Percentiles rank a stretch among this genome's conserved stretches.
These are phyloP conservation scores for Diplodus puntazzo DNA, from an alignment of 2,797 vertebrate species.

Conservation along the genomic window DNA sequence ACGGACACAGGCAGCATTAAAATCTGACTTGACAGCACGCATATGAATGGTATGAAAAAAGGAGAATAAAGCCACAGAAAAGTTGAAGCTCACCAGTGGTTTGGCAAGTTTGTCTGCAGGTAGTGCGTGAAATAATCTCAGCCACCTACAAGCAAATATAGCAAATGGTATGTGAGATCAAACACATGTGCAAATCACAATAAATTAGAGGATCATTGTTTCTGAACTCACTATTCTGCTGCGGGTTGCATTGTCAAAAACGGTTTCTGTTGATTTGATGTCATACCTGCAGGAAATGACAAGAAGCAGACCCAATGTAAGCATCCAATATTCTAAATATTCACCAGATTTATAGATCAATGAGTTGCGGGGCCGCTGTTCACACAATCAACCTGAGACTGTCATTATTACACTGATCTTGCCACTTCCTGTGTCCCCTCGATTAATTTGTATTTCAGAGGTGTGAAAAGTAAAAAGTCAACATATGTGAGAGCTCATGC, in stretches of 20 bases:
- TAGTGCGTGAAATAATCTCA: slow-evolving; percentile 80
- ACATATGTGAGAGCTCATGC: background rate
- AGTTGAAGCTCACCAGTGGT: slow-evolving; percentile 74
- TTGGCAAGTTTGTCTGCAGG: slow-evolving; percentile 80
- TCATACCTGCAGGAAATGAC: slow-evolving; percentile 88
- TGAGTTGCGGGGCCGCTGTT: background rate
- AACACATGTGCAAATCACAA: background rate
- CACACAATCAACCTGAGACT: background rate
- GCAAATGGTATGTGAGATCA: background rate
- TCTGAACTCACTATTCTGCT: slow-evolving; percentile 94
- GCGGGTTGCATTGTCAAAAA: slow-evolving; percentile 95
- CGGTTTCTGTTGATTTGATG: slow-evolving; percentile 92
- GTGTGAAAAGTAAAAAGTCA: background rate
- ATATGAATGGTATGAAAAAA: background rate
- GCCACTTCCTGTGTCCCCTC: background rate
- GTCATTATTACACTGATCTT: background rate
- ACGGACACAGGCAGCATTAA: background rate
- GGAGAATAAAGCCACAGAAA: background rate
- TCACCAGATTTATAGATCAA: background rate
- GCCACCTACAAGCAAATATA: slow-evolving; percentile 71
- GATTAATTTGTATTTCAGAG: background rate
- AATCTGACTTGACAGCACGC: background rate
- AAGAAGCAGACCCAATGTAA: slow-evolving; percentile 14
- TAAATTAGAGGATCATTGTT: background rate
- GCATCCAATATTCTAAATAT: background rate